A percentile compares a stretch with the other conserved stretches of the same genome.
phyloP scores from a whole-genome alignment of 2,113 vertebrate species.

The Sorex fumeus region DNA sequence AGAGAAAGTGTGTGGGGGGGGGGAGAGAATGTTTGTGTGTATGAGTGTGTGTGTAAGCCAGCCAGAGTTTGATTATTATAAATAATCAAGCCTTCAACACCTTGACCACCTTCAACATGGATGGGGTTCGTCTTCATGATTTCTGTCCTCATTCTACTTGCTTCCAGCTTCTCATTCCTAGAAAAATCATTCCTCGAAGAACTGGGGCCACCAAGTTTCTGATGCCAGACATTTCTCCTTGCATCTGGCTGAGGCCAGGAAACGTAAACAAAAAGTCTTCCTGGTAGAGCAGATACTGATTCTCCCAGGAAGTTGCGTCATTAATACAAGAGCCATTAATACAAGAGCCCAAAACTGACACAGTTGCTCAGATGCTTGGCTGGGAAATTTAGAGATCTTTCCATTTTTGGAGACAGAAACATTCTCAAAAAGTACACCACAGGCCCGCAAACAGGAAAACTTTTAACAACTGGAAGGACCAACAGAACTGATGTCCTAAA shows the following conservation, averaged over 20 bases:
- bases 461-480: not conserved
- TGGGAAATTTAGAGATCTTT: slow-evolving; percentile 40
- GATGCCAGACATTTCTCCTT: not conserved
- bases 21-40: too few species aligned
- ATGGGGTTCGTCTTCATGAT: not conserved
- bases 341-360: not conserved
- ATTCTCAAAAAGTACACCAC: slow-evolving; percentile 33
- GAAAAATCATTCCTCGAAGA: slow-evolving; percentile 66
- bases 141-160: slow-evolving; percentile 15
- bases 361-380: slow-evolving; percentile 24
- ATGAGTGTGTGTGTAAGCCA: not conserved
- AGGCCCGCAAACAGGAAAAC: not conserved
- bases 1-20: too few species aligned
- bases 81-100: too few species aligned
- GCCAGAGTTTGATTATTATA: not conserved
- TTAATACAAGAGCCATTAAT: slow-evolving; percentile 34
- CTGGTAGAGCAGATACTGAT: slow-evolving; percentile 25
- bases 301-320: slow-evolving; percentile 26
- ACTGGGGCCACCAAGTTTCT: not conserved
- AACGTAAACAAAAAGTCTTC: slow-evolving; percentile 28
- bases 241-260: slow-evolving; percentile 51
- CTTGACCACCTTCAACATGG: not conserved
- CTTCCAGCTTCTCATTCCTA: slow-evolving; percentile 48
- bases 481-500: not conserved
- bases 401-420: not conserved